Evolutionary conservation across 1,140 invertebrate genomes (phyloP), one percentile per base, ranked within the genome.

Genomic region (Pseudachorutes palmiensis): DNA sequence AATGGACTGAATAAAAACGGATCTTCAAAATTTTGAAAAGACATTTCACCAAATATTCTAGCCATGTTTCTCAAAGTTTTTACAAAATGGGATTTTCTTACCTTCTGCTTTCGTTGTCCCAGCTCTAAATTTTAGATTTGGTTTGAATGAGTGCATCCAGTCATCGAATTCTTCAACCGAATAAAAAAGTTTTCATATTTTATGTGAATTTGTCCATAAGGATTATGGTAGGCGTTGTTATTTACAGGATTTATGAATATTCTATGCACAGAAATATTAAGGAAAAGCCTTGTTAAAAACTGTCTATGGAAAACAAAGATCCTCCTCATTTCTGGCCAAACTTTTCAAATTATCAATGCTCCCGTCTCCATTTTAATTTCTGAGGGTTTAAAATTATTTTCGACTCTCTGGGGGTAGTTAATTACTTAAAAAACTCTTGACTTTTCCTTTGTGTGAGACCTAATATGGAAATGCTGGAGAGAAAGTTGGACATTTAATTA

Each of bases 141-240:
- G 70, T 65, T 66, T 67, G 59, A 70, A 70, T 33, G 57, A 61
- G 48, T 71, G 70, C 70, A 71, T 71, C 59, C 70, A 71, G 49
- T 71, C 66, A 64, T 68, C 66, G 58, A 62, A 67, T 58, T 70
- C 69, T 58, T 36, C 45, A 57, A 61, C 33, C 29, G 41, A 51
- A 12, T 49, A 22, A 67, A 22, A 66, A 66, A 45, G 24, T 55
- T 24, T 26, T 55, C 2, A 49, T 57, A 55, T 55, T 55, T 36
- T 12, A 62, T 3, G 41, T n/a, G n/a, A 22, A 62, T 3, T 9
- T n/a, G n/a, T n/a, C n/a, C n/a, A n/a, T n/a, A n/a, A n/a, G n/a
- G n/a, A n/a, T n/a, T n/a, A n/a, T n/a, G n/a, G n/a, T n/a, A n/a
- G n/a, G n/a, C n/a, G n/a, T n/a, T n/a, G n/a, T n/a, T n/a, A n/a